Base-by-base conservation (phyloP, 2,888 invertebrate genomes). In the Spilosoma lubricipeda region DNA sequence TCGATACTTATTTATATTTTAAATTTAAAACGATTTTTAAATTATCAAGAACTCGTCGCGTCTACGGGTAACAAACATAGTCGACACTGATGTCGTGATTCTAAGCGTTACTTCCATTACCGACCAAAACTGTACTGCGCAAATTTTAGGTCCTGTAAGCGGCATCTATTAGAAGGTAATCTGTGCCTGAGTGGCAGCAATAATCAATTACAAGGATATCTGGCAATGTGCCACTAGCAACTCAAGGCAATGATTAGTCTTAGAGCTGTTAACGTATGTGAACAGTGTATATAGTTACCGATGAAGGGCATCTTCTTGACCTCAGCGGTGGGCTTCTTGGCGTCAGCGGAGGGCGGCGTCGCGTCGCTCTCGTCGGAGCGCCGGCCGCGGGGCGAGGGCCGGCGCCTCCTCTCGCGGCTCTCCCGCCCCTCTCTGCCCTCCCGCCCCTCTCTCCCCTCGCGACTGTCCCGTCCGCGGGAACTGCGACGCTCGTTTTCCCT, bases 221-320 rank as follows among this genome's bases (percentile, higher is more conserved):
- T 5, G 27, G 4, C 3, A 1, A 30, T 5, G 3, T 30, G 27
- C 9, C 3, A 9, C n/a, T 56, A n/a, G 20, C 1, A 23, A n/a
- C 9, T n/a, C 9, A 56, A 13, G 42, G 56, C 52, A 23, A 33
- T 33, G 1, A 33, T 5, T 52, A 23, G 23, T 23, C 23, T 33
- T 33, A 15, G 52, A 8, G 23, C 3, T 7, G 8, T n/a, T 13
- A 18, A 5, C 64, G 20, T 5, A 5, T 8, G 33, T 23, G 9
- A 20, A 36, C 33, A 36, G 9, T 11, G 36, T 23, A 15, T 66
- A 39, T 69, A 74, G 23, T 87, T 78, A 80, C 98, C 98, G 80
- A 98, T 98, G 85, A 98, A 98, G 0, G 98, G 98, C 88, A 98
- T 95, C 90, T 98, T 98, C 78, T 97, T 97, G 79, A 97, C 97